Base-by-base conservation (phyloP, 2,888 invertebrate genomes). In the Drosophila quinaria region DNA sequence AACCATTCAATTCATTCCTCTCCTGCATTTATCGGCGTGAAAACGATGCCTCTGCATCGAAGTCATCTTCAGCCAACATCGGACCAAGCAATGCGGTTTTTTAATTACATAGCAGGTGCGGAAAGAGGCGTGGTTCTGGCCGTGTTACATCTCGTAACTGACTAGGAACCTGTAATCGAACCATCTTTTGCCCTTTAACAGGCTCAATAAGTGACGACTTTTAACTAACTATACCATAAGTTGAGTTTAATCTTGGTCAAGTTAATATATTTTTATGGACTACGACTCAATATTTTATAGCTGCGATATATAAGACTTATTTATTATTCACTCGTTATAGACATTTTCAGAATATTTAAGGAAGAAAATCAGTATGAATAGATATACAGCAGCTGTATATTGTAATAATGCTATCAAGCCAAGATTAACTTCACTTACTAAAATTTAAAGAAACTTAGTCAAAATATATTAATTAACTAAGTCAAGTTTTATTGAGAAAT, bases 11-110 rank as follows among this genome's bases (percentile, higher is more conserved):
- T n/a, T 52, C 35, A 58, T 44, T 70, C 62, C 42, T 62, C 56
- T 31, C 22, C 65, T 58, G 60, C 60, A 56, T 55, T 67, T 55
- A 60, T 50, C 46, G 37, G 47, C 67, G 42, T 58, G 39, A 46
- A 63, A 70, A 70, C 67, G 56, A n/a, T n/a, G 68, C 76, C 64
- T 75, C 73, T 76, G 49, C 59, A 73, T 60, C 61, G 69, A 59
- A 52, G 51, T 55, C 75, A 68, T 75, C 75, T 75, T 68, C 58
- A 61, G 60, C 19, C 55, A 22, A 25, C 56, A 46, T 46, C 56
- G 35, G 35, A 11, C 31, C 19, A 55, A 35, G 8, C 47, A 29
- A 56, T 52, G 73, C 50, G 52, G 72, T 70, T 75, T 56, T 56
- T 67, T 52, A 63, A 76, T 69, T 59, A 41, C 59, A 54, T 35